Evolutionary conservation across 2,113 vertebrate species (phyloP).

Genomic region (Phrynosoma platyrhinos): DNA sequence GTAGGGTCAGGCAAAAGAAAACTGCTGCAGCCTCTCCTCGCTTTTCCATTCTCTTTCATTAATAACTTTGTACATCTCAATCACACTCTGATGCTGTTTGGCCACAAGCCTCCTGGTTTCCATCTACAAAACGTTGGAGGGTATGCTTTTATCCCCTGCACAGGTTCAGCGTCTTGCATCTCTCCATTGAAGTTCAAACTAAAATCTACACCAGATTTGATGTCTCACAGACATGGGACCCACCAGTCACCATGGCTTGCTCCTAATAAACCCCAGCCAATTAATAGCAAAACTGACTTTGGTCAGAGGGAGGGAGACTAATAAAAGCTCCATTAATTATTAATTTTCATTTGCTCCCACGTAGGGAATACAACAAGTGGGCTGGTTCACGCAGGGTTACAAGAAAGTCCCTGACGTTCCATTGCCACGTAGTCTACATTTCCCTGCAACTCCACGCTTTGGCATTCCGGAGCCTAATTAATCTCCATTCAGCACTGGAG

Average conservation of each 20-base stretch:
- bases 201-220: too few species aligned
- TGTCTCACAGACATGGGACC: too few species aligned
- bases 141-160: too few species aligned
- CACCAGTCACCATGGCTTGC: neutral
- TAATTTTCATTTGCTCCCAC: neutral
- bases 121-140: too few species aligned
- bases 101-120: too few species aligned
- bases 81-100: too few species aligned
- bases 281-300: neutral
- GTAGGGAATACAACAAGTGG: neutral
- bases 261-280: neutral
- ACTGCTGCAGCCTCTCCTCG: too few species aligned
- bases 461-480: conserved; percentile 23
- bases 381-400: neutral
- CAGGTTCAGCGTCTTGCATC: too few species aligned
- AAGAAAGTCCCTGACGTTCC: neutral
- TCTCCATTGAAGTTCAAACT: too few species aligned
- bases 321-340: conserved; percentile 25
- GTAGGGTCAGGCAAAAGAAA: too few species aligned
- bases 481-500: conserved; percentile 16
- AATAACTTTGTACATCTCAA: too few species aligned
- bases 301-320: neutral
- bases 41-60: too few species aligned
- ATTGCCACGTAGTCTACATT: neutral
- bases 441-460: neutral